These are phyloP conservation scores for Botia kubotai DNA, from an alignment of 2,797 vertebrate genomes.

Conservation along the genomic window DNA sequence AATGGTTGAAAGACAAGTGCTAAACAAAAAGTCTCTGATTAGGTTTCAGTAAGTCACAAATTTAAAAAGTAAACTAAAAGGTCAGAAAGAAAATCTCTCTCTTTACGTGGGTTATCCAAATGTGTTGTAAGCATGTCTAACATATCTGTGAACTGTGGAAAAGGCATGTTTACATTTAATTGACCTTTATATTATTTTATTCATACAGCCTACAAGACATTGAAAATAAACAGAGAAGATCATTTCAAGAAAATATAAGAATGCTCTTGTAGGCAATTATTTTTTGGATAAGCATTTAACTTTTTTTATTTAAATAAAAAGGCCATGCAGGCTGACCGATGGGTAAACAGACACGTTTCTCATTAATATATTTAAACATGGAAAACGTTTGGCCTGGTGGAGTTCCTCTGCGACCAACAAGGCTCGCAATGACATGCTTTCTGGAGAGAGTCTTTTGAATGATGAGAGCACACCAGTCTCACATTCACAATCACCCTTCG, in stretches of 20 bases:
- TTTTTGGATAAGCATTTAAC: not conserved
- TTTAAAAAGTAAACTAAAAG: constrained; percentile 27
- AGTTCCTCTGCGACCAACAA: constrained; percentile 52
- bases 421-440: constrained; percentile 45
- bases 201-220: constrained; percentile 13
- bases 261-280: not conserved
- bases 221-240: not conserved
- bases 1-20: constrained; percentile 73
- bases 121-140: constrained; percentile 11
- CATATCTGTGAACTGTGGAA: constrained; percentile 1
- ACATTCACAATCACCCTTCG: constrained; percentile 51
- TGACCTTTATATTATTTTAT: constrained; percentile 20
- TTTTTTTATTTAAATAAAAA: constrained; percentile 9
- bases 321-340: constrained; percentile 29
- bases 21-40: constrained; percentile 68
- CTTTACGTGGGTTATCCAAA: not conserved
- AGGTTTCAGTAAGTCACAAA: constrained; percentile 62
- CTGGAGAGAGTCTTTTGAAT: constrained; percentile 31
- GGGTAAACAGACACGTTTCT: constrained; percentile 56
- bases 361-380: constrained; percentile 67
- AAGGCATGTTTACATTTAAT: constrained; percentile 13
- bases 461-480: constrained; percentile 40
- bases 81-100: not conserved
- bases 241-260: not conserved
- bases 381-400: constrained; percentile 56